phyloP scores from a whole-genome alignment of 1,140 invertebrate species.

The Danaus plexippus region DNA sequence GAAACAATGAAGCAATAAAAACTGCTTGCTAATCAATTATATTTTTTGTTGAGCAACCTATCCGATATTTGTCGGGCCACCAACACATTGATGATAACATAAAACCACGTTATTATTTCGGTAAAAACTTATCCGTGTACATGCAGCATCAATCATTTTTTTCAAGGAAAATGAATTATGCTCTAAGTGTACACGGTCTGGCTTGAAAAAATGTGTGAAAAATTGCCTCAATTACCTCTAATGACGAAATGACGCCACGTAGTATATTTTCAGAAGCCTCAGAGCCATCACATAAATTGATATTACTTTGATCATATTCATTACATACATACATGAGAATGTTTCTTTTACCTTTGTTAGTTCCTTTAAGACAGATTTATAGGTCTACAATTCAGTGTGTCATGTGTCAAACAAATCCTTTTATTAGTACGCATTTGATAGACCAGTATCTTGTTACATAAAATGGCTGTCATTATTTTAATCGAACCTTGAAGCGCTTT shows the following conservation, averaged over 20 bases:
- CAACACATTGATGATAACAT: slow-evolving; percentile 39
- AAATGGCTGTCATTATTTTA: slow-evolving; percentile 24
- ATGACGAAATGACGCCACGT: slow-evolving; percentile 47
- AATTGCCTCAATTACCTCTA: slow-evolving; percentile 54
- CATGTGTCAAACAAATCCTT: no score
- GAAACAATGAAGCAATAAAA: background rate
- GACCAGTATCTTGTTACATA: slow-evolving; percentile 5
- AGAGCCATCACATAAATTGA: slow-evolving; percentile 33
- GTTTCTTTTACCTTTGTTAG: slow-evolving; percentile 16
- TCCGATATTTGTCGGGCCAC: slow-evolving; percentile 30
- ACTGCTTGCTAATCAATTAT: slow-evolving; percentile 24
- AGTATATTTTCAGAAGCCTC: slow-evolving; percentile 33
- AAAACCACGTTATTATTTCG: slow-evolving; percentile 39
- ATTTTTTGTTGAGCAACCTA: slow-evolving; percentile 27
- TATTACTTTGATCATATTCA: slow-evolving; percentile 26
- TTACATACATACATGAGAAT: slow-evolving; percentile 13
- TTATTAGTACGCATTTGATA: no score
- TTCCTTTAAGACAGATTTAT: background rate
- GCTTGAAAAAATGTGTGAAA: slow-evolving; percentile 59
- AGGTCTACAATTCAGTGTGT: no score
- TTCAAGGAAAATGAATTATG: slow-evolving; percentile 58
- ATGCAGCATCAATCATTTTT: slow-evolving; percentile 62
- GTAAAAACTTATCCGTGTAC: slow-evolving; percentile 36
- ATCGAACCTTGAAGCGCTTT: slow-evolving; percentile 34
- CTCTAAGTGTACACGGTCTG: slow-evolving; percentile 44